Conservation (phyloP, 2,888 invertebrate genomes). For the Hypomecis punctinalis region DNA sequence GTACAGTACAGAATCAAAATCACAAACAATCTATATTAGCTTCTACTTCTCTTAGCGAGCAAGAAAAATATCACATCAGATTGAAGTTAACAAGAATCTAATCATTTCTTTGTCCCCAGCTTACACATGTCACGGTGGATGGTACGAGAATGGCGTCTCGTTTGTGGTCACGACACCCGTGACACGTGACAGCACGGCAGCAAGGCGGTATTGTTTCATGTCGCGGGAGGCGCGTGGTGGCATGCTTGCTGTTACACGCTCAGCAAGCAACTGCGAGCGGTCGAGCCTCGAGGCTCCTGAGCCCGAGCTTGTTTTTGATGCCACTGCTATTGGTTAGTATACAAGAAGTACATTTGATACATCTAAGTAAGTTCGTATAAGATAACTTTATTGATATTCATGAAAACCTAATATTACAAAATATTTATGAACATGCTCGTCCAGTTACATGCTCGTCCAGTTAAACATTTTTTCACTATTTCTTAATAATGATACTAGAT, state of each 20-base stretch:
- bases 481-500: too few relatives aligned
- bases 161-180: conserved; percentile 93
- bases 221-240: conserved; percentile 87
- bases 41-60: too few relatives aligned
- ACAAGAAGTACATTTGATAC: neutral
- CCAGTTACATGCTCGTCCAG: too few relatives aligned
- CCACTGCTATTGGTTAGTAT: conserved; percentile 86
- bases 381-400: too few relatives aligned
- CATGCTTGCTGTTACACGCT: conserved; percentile 82
- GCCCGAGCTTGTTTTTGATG: conserved; percentile 87
- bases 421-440: too few relatives aligned
- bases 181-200: conserved; percentile 87
- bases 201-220: conserved; percentile 91
- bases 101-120: conserved; percentile 77
- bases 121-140: conserved; percentile 95
- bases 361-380: too few relatives aligned
- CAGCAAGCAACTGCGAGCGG: conserved; percentile 87
- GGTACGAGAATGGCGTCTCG: conserved; percentile 94
- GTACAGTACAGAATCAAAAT: too few relatives aligned
- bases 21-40: too few relatives aligned
- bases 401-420: too few relatives aligned
- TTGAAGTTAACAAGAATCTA: too few relatives aligned
- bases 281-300: conserved; percentile 72
- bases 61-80: too few relatives aligned
- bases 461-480: too few relatives aligned